Percentiles rank a stretch among this genome's conserved stretches.
phyloP scores from a whole-genome alignment of 2,888 invertebrate species.

The Cosmia trapezina region DNA sequence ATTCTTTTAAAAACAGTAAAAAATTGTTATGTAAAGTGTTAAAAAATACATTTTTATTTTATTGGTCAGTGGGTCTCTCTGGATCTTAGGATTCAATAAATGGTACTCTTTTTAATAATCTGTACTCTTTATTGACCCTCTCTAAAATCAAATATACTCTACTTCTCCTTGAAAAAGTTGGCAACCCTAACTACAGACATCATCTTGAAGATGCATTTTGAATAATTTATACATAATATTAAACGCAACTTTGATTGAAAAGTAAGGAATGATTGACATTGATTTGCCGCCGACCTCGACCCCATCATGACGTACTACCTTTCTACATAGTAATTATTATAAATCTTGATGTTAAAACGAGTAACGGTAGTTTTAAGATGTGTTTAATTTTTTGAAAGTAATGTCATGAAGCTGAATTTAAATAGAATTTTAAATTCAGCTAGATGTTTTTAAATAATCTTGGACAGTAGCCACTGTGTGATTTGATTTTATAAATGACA shows the following conservation, averaged over 20 bases:
- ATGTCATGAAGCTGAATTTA: not conserved
- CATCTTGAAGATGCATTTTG: slow-evolving; percentile 24
- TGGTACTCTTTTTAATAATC: too few relatives aligned
- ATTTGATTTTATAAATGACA: slow-evolving; percentile 2
- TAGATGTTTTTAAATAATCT: slow-evolving; percentile 31
- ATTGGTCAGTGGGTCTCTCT: too few relatives aligned
- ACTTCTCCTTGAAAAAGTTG: too few relatives aligned
- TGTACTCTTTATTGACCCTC: too few relatives aligned
- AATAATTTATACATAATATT: slow-evolving; percentile 22
- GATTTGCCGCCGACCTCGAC: slow-evolving; percentile 44
- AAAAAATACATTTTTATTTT: too few relatives aligned
- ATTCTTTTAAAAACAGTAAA: too few relatives aligned
- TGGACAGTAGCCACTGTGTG: slow-evolving; percentile 27
- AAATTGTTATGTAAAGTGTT: too few relatives aligned
- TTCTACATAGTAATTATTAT: not conserved
- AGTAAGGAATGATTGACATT: slow-evolving; percentile 47
- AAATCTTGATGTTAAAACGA: slow-evolving; percentile 12
- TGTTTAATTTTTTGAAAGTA: not conserved
- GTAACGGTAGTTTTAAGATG: not conserved
- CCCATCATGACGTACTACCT: slow-evolving; percentile 25
- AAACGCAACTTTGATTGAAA: slow-evolving; percentile 33
- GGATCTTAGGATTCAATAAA: too few relatives aligned
- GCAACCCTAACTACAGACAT: too few relatives aligned
- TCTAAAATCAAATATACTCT: too few relatives aligned
- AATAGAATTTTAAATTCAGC: not conserved